Base-by-base conservation (phyloP, 2,888 invertebrate genomes). In the Cotesia congregata region DNA sequence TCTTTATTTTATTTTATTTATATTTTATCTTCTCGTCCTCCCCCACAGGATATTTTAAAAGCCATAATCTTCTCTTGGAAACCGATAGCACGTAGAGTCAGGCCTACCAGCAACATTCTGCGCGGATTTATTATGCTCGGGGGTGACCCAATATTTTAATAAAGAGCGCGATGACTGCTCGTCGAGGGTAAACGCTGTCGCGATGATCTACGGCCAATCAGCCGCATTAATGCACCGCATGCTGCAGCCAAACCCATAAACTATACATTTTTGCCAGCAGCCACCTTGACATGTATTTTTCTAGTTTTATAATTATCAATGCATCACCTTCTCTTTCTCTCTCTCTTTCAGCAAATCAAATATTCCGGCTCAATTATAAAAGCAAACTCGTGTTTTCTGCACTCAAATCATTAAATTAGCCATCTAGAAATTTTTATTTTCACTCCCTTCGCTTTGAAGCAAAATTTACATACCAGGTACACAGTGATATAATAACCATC, bases 131-230 rank as follows among this genome's bases (percentile, higher is more conserved):
- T 67, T 30, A 59, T 77, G 72, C 81, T 77, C 79, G 76, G 82
- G 81, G 77, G 75, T 87, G 88, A 86, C 85, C 87, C 83, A 86
- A 87, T 88, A 88, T 86, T 88, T 88, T 87, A 88, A 88, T 88
- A 87, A 50, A 50, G 87, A 86, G 83, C 83, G 79, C 82, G 80
- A 79, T 83, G 83, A 82, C 85, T 67, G 7, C 40, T 59, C 17
- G 62, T 39, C 62, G 30, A 12, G 67, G 59, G 72, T 65, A 50
- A 71, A 50, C 74, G 64, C 74, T 77, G 61, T 76, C 71, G 79
- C 79, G 68, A 83, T 88, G 88, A 88, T 88, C 84, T 88, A 88
- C 87, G 88, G 84, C 87, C 88, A 88, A 88, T 88, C 88, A 88
- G 85, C 85, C 85, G 86, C 86, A 88, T 88, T 88, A 88, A 88